Percentiles rank a stretch among this genome's conserved stretches.
phyloP scores from a whole-genome alignment of 1,140 invertebrate genomes.

The Aphelinus atriplicis region DNA sequence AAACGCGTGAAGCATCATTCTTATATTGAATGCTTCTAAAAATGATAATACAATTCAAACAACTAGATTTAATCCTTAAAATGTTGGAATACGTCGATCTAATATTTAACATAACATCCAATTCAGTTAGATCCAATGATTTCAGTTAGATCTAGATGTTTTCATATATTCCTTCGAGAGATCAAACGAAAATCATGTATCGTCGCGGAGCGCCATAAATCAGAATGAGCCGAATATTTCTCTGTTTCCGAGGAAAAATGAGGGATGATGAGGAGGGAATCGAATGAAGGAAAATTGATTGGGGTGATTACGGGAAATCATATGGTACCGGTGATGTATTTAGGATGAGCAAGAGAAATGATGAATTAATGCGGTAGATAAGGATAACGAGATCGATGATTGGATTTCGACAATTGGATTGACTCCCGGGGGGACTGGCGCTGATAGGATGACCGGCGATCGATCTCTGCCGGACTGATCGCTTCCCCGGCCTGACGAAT shows the following conservation, averaged over 20 bases:
- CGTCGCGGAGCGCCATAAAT: too few relatives aligned
- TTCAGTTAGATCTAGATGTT: too few relatives aligned
- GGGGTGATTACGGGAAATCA: slow-evolving; percentile 24
- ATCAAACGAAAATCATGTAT: too few relatives aligned
- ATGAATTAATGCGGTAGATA: slow-evolving; percentile 35
- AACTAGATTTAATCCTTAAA: too few relatives aligned
- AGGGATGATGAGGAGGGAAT: slow-evolving; percentile 28
- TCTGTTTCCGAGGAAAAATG: slow-evolving; percentile 17
- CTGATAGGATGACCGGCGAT: slow-evolving; percentile 37
- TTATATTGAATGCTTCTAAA: too few relatives aligned
- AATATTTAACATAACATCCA: too few relatives aligned
- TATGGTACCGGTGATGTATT: slow-evolving; percentile 12
- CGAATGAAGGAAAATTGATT: slow-evolving; percentile 29
- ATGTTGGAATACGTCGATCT: too few relatives aligned
- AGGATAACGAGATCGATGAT: slow-evolving; percentile 44
- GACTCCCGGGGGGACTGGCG: slow-evolving; percentile 20
- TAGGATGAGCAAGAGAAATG: slow-evolving; percentile 25
- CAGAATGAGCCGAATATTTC: slow-evolving; percentile 20
- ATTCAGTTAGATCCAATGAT: too few relatives aligned
- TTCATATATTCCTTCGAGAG: too few relatives aligned
- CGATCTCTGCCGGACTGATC: slow-evolving; percentile 41
- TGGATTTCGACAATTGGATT: slow-evolving; percentile 37
- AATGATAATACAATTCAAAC: too few relatives aligned
- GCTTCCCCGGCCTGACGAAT: slow-evolving; percentile 37
- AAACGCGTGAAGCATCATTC: too few relatives aligned